These are phyloP conservation scores for Syngnathus floridae DNA, from an alignment of 2,113 vertebrate genomes.

Conservation along the genomic window DNA sequence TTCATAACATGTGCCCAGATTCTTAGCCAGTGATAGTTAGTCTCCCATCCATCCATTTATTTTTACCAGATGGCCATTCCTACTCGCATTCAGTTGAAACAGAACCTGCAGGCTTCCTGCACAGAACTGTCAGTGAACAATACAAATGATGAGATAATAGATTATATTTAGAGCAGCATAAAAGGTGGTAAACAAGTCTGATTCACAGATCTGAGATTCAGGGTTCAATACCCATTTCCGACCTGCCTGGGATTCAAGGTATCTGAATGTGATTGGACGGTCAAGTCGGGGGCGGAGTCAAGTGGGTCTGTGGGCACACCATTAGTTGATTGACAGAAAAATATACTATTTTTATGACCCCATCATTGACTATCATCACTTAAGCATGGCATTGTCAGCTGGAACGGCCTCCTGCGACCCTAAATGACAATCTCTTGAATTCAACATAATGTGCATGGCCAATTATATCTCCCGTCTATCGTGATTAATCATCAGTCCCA, in stretches of 20 bases:
- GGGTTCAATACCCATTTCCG: not conserved
- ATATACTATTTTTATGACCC: not conserved
- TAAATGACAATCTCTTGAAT: not conserved
- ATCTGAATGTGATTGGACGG: not conserved
- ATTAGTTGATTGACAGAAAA: not conserved
- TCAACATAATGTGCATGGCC: not conserved
- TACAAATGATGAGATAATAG: too few species aligned
- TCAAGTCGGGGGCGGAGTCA: not conserved
- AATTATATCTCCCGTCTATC: not conserved
- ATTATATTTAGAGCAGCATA: not conserved
- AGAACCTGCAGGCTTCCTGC: not conserved
- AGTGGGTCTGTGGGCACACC: not conserved
- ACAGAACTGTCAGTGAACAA: not conserved
- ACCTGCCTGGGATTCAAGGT: not conserved
- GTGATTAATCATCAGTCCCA: not conserved
- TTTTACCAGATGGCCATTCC: not conserved
- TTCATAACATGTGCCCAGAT: conserved; percentile 2
- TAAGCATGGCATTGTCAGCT: not conserved
- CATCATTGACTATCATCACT: not conserved
- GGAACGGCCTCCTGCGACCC: not conserved
- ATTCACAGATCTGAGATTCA: not conserved
- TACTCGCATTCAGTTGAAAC: not conserved
- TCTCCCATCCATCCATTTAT: conserved; percentile 2
- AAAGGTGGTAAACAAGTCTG: not conserved
- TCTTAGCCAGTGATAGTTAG: not conserved